Percentiles rank a stretch among this genome's conserved stretches.
Evolutionary conservation across 1,140 invertebrate genomes (phyloP).

Genomic region (Meloidogyne chitwoodi): DNA sequence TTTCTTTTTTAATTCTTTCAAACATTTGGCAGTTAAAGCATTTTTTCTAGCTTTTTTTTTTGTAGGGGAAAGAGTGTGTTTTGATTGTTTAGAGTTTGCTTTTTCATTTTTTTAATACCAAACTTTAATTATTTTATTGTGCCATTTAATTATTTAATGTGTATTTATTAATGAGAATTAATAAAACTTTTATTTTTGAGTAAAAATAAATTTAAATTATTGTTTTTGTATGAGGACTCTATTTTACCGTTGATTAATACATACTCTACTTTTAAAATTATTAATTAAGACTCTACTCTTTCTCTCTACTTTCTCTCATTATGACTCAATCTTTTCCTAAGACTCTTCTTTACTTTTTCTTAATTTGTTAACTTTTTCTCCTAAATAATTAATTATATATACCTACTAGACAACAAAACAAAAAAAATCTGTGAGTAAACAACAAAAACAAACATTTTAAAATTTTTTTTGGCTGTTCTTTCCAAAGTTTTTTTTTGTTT

Average conservation of each 20-base stretch:
- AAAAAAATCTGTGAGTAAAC: not conserved
- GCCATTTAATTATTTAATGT: not conserved
- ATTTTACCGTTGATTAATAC: no score
- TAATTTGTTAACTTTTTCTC: no score
- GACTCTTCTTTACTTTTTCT: no score
- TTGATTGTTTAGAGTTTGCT: not conserved
- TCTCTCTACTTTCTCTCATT: no score
- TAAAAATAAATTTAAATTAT: no score
- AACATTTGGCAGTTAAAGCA: not conserved
- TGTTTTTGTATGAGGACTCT: no score
- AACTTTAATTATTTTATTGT: not conserved
- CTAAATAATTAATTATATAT: no score
- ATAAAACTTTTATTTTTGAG: not conserved
- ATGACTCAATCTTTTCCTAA: no score
- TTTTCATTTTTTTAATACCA: not conserved
- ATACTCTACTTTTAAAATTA: no score
- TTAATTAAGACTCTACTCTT: no score
- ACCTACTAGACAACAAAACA: no score
- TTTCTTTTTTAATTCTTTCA: not conserved
- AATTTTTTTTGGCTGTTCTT: not conserved
- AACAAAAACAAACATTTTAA: not conserved
- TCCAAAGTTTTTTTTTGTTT: not conserved
- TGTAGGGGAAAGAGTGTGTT: not conserved
- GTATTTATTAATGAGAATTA: not conserved
- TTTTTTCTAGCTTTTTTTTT: not conserved